A percentile compares a stretch with the other conserved stretches of the same genome.
Evolutionary conservation across 2,888 invertebrate genomes (phyloP).

Genomic region (Rhaphigaster nebulosa): DNA sequence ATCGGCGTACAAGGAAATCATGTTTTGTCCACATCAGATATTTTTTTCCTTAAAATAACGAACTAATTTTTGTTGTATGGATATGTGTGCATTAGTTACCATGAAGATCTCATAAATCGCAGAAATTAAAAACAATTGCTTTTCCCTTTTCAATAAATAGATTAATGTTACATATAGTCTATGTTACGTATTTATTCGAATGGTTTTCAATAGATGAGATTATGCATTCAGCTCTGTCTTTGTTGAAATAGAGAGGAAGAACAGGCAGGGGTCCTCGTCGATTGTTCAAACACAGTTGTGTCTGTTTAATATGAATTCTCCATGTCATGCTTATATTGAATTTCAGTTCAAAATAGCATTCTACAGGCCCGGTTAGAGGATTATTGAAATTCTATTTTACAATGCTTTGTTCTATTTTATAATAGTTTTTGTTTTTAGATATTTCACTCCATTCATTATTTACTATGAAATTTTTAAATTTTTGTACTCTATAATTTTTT

Average conservation of each 20-base stretch:
- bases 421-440: no score
- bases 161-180: no score
- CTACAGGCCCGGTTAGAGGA: not conserved
- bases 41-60: no score
- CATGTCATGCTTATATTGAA: not conserved
- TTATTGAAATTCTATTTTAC: not conserved
- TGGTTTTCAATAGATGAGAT: not conserved
- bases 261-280: not conserved
- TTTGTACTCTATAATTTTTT: no score
- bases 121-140: no score
- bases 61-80: no score
- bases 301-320: not conserved
- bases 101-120: not conserved
- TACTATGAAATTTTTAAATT: no score
- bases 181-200: not conserved
- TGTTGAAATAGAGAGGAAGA: not conserved
- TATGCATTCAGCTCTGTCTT: not conserved
- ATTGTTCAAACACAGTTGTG: not conserved
- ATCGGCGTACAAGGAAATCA: no score
- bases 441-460: no score
- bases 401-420: no score
- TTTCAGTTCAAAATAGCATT: not conserved
- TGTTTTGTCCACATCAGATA: no score
- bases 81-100: not conserved
- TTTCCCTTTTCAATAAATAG: no score